Evolutionary conservation across 2,888 invertebrate genomes (phyloP).

Genomic region (Aspidiotus destructor): DNA sequence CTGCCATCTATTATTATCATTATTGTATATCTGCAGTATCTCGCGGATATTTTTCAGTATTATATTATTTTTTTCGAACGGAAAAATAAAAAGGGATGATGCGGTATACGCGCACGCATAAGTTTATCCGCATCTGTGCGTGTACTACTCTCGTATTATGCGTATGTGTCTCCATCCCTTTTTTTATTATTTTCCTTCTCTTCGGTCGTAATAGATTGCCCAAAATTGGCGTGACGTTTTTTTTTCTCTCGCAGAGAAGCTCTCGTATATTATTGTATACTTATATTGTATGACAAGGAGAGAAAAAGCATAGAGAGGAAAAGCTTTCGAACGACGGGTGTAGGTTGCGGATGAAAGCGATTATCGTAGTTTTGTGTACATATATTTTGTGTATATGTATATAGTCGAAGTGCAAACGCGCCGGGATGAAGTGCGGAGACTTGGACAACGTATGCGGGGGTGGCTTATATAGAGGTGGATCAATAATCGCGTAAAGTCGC

Average conservation of each 20-base stretch:
- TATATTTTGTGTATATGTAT: too few relatives aligned
- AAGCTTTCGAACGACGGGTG: background rate
- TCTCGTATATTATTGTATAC: background rate
- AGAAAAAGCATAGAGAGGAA: too few relatives aligned
- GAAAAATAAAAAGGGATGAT: too few relatives aligned
- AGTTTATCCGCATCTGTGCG: too few relatives aligned
- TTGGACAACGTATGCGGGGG: conserved; percentile 18
- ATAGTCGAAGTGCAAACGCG: background rate
- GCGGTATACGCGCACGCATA: too few relatives aligned
- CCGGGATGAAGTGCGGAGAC: conserved; percentile 2
- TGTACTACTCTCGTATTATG: too few relatives aligned
- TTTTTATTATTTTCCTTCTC: background rate
- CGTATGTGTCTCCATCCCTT: too few relatives aligned
- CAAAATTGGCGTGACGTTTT: conserved; percentile 9
- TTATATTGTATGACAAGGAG: too few relatives aligned
- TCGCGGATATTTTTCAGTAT: too few relatives aligned
- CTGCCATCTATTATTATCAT: too few relatives aligned
- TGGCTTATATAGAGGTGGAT: conserved; percentile 25
- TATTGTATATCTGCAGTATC: too few relatives aligned
- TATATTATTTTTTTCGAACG: too few relatives aligned
- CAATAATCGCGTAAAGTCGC: conserved; percentile 25
- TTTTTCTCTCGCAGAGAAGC: background rate
- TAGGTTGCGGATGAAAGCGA: conserved; percentile 11
- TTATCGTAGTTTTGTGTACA: background rate
- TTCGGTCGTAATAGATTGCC: conserved; percentile 2